Evolutionary conservation across 2,888 invertebrate genomes (phyloP), one percentile per base, ranked within the genome.

Genomic region (Ormyrus labotus): DNA sequence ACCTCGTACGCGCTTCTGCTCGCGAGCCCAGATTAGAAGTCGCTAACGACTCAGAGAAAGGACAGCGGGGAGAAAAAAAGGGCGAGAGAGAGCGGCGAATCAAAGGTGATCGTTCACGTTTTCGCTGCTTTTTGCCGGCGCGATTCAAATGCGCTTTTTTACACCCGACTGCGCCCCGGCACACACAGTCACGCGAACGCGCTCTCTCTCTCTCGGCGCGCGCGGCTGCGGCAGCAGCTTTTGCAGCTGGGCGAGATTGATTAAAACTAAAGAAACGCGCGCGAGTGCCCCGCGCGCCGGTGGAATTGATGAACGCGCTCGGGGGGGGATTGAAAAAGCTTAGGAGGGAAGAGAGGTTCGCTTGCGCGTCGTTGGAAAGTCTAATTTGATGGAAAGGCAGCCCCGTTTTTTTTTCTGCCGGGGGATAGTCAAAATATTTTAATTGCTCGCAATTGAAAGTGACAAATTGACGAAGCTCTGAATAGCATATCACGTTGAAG

Each of bases 111-210:
- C 86, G 86, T 85, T 86, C 87, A 86, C 83, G 84, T 87, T 87
- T 87, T 86, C 84, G 83, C 83, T 83, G 83, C 84, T 88, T 88
- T 88, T 88, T 88, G 87, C 88, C 4, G 87, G 86, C 84, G 87
- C 86, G 85, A 87, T 87, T 87, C 86, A 87, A 86, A 82, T 82
- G 61, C 64, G 68, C 68, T 82, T 84, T 81, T 82, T 83, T 76
- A 8, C 0, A n/a, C 48, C 68, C 68, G 10, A 48, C 11, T 76
- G 13, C 55, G 2, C 0, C 50, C 58, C 51, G 55, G 6, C 76
- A 2, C 53, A 6, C 76, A 2, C 53, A 69, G 75, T 71, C 78
- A 71, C 65, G 71, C 64, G 9, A 65, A 53, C 50, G 8, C 34
- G 47, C 48, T 60, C 34, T 19, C 19, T 19, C 19, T 19, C 48